A percentile compares a stretch with the other conserved stretches of the same genome.
Conservation (phyloP, 2,113 vertebrate genomes). For the Nycticorax nycticorax region DNA sequence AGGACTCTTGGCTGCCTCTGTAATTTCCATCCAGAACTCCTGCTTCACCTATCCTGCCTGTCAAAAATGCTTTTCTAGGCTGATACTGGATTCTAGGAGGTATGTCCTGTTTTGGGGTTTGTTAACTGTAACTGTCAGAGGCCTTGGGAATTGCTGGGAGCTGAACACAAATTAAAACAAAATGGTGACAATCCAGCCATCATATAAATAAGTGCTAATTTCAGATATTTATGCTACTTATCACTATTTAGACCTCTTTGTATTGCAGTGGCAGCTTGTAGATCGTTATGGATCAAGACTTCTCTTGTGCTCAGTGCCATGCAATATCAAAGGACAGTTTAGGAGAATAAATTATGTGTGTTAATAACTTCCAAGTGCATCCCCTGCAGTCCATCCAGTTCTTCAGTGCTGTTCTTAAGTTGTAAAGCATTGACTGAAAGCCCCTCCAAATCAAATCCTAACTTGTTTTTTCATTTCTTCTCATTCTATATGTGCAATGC, state of each 20-base stretch:
- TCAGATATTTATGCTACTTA: background rate
- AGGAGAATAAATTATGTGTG: background rate
- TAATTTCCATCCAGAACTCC: conserved; percentile 78
- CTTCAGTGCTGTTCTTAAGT: background rate
- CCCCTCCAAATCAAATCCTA: background rate
- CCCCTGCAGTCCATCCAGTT: background rate
- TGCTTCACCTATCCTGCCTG: conserved; percentile 80
- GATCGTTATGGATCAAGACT: accelerated
- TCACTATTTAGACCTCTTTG: background rate
- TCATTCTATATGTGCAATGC: background rate
- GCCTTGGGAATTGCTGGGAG: background rate
- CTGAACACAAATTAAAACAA: background rate
- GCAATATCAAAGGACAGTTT: background rate
- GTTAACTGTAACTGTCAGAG: background rate
- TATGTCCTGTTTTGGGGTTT: background rate
- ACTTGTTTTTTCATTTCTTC: background rate
- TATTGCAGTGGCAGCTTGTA: background rate
- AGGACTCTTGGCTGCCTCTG: conserved; percentile 75
- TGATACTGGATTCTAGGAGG: conserved; percentile 69
- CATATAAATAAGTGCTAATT: background rate
- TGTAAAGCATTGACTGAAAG: background rate
- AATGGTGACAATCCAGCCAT: background rate
- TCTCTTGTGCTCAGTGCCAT: background rate
- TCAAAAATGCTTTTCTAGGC: conserved; percentile 74
- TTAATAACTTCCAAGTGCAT: background rate